Evolutionary conservation across 2,797 vertebrate species (phyloP).

Genomic region (Siniperca obscura): DNA sequence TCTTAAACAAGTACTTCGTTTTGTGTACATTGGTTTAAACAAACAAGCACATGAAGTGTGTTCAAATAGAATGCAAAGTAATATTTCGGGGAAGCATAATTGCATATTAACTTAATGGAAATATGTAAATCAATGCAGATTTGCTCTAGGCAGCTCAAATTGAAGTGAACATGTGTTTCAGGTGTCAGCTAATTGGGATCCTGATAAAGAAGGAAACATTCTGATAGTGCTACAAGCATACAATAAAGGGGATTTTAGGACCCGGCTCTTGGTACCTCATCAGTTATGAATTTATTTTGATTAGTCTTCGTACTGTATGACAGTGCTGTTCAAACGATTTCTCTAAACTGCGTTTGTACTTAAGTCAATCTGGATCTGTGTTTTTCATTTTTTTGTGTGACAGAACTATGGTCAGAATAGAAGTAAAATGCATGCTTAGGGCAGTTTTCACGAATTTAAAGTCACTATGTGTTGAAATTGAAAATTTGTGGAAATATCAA

Average conservation of each 20-base stretch:
- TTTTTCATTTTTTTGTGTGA: not conserved
- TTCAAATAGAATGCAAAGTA: constrained; percentile 5
- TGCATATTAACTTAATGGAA: constrained; percentile 1
- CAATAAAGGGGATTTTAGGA: not conserved
- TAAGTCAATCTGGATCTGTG: not conserved
- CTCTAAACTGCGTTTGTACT: not conserved
- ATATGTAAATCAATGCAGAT: constrained; percentile 31
- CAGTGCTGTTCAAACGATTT: not conserved
- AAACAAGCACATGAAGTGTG: not conserved
- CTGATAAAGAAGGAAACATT: constrained; percentile 10
- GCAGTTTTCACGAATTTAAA: not conserved
- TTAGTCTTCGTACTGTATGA: not conserved
- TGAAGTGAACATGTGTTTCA: constrained; percentile 22
- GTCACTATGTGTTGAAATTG: not conserved
- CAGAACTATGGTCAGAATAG: not conserved
- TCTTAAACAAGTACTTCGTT: constrained; percentile 41
- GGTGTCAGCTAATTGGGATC: constrained; percentile 14
- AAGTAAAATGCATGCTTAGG: not conserved
- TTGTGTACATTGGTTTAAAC: not conserved
- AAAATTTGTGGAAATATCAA: not conserved
- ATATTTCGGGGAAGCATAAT: not conserved
- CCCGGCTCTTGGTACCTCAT: not conserved
- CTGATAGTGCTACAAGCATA: not conserved
- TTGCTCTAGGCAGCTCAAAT: constrained; percentile 1
- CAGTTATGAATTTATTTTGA: not conserved